These are phyloP conservation scores for Takifugu flavidus DNA, from an alignment of 2,113 vertebrate species.

Conservation along the genomic window DNA sequence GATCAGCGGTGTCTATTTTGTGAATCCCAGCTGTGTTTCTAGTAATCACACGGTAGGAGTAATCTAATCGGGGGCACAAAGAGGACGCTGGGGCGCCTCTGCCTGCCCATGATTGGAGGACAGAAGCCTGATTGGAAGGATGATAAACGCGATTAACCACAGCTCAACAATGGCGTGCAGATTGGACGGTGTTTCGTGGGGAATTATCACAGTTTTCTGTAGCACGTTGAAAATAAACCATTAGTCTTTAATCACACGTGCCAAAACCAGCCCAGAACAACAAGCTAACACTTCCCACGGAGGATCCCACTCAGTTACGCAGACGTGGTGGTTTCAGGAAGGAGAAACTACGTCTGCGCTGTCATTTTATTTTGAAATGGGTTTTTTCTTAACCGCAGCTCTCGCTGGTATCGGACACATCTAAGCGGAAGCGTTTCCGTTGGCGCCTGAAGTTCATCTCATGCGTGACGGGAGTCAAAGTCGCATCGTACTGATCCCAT, in stretches of 20 bases:
- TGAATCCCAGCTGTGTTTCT: too few relatives aligned
- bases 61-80: background rate
- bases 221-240: conserved; percentile 1
- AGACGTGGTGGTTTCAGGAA: conserved; percentile 20
- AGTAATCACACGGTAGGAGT: background rate
- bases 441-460: too few relatives aligned
- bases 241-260: conserved; percentile 18
- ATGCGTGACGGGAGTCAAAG: too few relatives aligned
- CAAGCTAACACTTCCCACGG: conserved; percentile 26
- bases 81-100: background rate
- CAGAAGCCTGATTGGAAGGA: conserved; percentile 19
- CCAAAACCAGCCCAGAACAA: conserved; percentile 12
- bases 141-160: conserved; percentile 4
- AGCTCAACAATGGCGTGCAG: conserved; percentile 24
- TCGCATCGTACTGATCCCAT: too few relatives aligned
- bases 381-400: too few relatives aligned
- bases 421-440: too few relatives aligned
- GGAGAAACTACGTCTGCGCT: conserved; percentile 33
- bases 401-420: too few relatives aligned
- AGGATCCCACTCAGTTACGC: conserved; percentile 30
- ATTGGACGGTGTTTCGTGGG: conserved; percentile 22
- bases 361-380: too few relatives aligned
- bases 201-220: conserved; percentile 9
- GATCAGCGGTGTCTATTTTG: background rate
- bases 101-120: background rate